A percentile compares a stretch with the other conserved stretches of the same genome.
phyloP scores from a whole-genome alignment of 2,797 vertebrate genomes.

The Bryconaethiops microstoma region DNA sequence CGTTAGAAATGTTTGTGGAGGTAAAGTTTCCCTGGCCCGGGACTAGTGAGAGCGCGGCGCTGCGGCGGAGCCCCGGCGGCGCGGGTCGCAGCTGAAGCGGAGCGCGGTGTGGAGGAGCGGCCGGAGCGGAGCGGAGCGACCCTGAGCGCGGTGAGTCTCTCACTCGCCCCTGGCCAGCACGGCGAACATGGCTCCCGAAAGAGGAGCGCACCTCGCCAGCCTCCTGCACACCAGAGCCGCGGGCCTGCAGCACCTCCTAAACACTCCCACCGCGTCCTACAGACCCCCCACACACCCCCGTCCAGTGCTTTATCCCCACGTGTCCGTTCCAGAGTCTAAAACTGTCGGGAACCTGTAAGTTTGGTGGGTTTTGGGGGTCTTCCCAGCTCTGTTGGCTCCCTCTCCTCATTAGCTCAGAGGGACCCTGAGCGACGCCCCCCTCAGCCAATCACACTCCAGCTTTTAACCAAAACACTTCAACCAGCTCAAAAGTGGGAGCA shows the following conservation, averaged over 20 bases:
- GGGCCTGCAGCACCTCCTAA: slow-evolving; percentile 8
- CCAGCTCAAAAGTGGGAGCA: slow-evolving; percentile 17
- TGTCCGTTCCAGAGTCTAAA: slow-evolving; percentile 3
- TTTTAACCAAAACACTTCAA: slow-evolving; percentile 33
- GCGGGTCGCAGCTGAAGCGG: slow-evolving; percentile 16
- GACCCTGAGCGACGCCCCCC: slow-evolving; percentile 50
- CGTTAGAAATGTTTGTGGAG: slow-evolving; percentile 69
- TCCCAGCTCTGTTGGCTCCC: slow-evolving; percentile 46
- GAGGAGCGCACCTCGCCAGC: slow-evolving; percentile 70
- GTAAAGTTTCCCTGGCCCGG: slow-evolving; percentile 73
- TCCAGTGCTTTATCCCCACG: slow-evolving; percentile 1
- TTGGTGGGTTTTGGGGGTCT: slow-evolving; percentile 38
- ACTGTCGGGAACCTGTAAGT: slow-evolving; percentile 35
- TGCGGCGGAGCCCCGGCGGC: slow-evolving; percentile 58
- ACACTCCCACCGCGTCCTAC: neutral
- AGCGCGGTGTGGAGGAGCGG: slow-evolving; percentile 28
- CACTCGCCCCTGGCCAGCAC: slow-evolving; percentile 84
- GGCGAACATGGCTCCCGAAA: slow-evolving; percentile 85
- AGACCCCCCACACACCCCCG: neutral
- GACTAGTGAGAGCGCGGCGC: slow-evolving; percentile 68
- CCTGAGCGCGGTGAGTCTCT: slow-evolving; percentile 39
- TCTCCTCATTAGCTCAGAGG: slow-evolving; percentile 28
- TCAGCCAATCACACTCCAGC: slow-evolving; percentile 57
- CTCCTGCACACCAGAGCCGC: slow-evolving; percentile 58
- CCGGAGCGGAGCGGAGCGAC: slow-evolving; percentile 47